These are phyloP conservation scores for Forbesichthys papilliferus DNA, from an alignment of 2,113 vertebrate species.

Conservation along the genomic window DNA sequence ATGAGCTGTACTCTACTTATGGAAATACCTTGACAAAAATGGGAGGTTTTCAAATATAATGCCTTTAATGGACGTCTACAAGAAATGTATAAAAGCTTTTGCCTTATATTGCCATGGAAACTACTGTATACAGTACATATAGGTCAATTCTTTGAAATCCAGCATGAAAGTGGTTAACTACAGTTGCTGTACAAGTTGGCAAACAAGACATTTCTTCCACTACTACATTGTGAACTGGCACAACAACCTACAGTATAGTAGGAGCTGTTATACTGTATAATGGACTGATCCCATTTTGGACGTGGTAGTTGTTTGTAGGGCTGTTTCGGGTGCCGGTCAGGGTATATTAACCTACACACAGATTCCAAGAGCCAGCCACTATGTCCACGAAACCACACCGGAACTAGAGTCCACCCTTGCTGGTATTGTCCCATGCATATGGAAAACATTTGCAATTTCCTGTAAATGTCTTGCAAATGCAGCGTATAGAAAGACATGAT, in stretches of 20 bases:
- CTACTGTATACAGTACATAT: no score
- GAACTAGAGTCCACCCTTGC: constrained; percentile 1
- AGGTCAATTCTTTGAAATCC: no score
- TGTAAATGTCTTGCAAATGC: constrained; percentile 19
- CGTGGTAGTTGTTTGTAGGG: constrained; percentile 7
- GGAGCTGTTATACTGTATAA: constrained; percentile 22
- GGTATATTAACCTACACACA: constrained; percentile 42
- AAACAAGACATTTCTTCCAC: not conserved
- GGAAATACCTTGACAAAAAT: no score
- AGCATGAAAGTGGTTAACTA: not conserved
- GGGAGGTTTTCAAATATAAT: no score
- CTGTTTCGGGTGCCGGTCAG: constrained; percentile 31
- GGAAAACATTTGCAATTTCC: constrained; percentile 22
- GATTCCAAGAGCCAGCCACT: constrained; percentile 40
- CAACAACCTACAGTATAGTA: not conserved
- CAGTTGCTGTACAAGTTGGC: not conserved
- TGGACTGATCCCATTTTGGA: constrained; percentile 30
- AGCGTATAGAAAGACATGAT: constrained; percentile 34
- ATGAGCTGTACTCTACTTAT: no score
- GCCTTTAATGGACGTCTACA: no score
- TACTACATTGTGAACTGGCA: not conserved
- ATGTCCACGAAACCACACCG: constrained; percentile 46
- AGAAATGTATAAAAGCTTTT: no score
- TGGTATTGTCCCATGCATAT: constrained; percentile 37
- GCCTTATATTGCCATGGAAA: no score